Base-by-base conservation (phyloP, 2,888 invertebrate species). In the Blastobasis adustella region DNA sequence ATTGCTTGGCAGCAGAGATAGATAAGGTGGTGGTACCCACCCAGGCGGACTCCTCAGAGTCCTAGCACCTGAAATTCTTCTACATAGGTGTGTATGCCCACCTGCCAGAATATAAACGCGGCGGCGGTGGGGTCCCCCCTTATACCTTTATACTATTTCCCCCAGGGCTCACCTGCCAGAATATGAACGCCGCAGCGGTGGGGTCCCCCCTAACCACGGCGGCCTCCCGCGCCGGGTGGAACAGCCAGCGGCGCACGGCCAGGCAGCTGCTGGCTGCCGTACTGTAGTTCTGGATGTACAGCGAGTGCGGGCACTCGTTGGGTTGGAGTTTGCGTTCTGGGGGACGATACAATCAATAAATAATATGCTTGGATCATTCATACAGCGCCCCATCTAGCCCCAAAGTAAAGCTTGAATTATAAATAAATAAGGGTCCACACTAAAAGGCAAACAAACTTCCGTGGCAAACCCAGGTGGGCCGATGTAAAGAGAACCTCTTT, bases 241-340 rank as follows among this genome's bases (percentile, higher is more conserved):
- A 97, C 55, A 97, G 81, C 97, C 97, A 97, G 79, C 95, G 94
- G 56, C 96, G 91, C 46, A 99, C 89, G 55, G 95, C 92, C 46
- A 99, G 90, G 76, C 99, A 99, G 47, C 97, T 97, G 61, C 96
- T 96, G 42, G 97, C 97, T 41, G 99, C 98, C 8, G 99, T 99
- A 60, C 97, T 97, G 78, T 99, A 99, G 88, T 99, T 99, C 88
- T 99, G 98, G 66, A 99, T 98, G 89, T 99, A 99, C 59, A 99
- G 90, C 67, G 97, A 96, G 88, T 99, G 99, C 0, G 99, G 99
- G 65, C 96, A 95, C 88, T 99, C 99, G 76, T 94, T 94, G 0
- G 96, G 93, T 66, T 95, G 95, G 55, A 99, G 89, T 85, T 98
- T 98, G 51, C 99, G 92, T 79, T 98, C 98, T 96, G 86, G n/a